Conservation (phyloP, 2,797 vertebrate genomes). For the Spheniscus humboldti region DNA sequence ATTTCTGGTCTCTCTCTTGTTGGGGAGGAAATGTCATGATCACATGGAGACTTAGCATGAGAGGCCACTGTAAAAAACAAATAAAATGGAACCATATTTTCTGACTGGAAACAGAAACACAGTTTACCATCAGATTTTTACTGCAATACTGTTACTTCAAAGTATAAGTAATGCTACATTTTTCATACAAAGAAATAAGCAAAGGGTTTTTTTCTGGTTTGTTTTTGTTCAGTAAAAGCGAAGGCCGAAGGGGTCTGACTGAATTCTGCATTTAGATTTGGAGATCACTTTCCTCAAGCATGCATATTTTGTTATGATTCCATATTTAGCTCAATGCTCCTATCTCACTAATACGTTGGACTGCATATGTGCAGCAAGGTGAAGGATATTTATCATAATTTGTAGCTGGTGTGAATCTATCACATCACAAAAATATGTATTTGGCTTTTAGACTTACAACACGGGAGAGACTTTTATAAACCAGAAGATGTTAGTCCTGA, state of each 20-base stretch:
- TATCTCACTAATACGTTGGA: not conserved
- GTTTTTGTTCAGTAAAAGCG: not conserved
- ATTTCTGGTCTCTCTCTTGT: constrained; percentile 39
- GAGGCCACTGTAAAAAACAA: constrained; percentile 54
- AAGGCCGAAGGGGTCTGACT: not conserved
- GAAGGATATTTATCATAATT: not conserved
- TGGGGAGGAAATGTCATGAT: constrained; percentile 51
- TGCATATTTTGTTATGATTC: not conserved
- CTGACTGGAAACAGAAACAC: constrained; percentile 18
- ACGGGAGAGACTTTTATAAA: not conserved
- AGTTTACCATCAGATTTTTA: not conserved
- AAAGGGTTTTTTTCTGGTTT: not conserved
- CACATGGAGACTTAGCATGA: constrained; percentile 39
- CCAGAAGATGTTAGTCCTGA: constrained; percentile 20
- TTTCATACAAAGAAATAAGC: not conserved
- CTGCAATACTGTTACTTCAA: not conserved
- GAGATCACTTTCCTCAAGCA: not conserved
- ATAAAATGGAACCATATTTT: constrained; percentile 35
- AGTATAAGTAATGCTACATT: not conserved
- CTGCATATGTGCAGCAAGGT: not conserved
- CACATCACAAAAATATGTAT: not conserved
- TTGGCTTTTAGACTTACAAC: constrained; percentile 8
- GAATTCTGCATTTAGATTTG: not conserved
- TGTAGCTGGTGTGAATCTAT: constrained; percentile 16
- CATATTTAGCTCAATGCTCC: not conserved